These are phyloP conservation scores for Drosophila bocki DNA, from an alignment of 1,140 invertebrate genomes.

Conservation along the genomic window DNA sequence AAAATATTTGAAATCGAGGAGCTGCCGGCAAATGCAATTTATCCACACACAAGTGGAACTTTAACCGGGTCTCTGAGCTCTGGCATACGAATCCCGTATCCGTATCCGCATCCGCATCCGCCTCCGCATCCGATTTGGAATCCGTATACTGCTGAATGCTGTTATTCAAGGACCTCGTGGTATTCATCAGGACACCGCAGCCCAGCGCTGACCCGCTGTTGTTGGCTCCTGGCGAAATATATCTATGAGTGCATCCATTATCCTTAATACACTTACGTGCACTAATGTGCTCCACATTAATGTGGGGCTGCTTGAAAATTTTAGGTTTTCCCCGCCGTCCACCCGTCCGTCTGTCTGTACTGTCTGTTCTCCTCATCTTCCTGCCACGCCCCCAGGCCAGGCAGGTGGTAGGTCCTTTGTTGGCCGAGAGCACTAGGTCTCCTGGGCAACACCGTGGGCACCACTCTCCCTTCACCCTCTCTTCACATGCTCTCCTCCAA, in stretches of 20 bases:
- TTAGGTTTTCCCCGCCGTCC: conserved; percentile 36
- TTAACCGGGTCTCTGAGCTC: neutral
- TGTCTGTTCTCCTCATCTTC: conserved; percentile 9
- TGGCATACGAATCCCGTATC: conserved; percentile 6
- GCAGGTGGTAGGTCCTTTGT: conserved; percentile 10
- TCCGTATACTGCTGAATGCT: conserved; percentile 18
- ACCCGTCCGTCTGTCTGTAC: too few relatives aligned
- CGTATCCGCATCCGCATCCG: neutral
- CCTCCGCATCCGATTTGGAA: neutral
- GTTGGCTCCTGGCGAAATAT: conserved; percentile 54
- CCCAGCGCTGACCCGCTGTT: conserved; percentile 1
- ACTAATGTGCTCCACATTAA: conserved; percentile 82
- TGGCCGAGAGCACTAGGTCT: conserved; percentile 19
- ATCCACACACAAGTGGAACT: conserved; percentile 9
- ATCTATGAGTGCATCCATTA: conserved; percentile 84
- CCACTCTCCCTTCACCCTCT: neutral
- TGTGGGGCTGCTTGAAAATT: conserved; percentile 74
- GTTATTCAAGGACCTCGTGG: conserved; percentile 15
- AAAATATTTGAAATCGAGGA: neutral
- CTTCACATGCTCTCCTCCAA: neutral
- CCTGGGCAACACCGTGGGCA: conserved; percentile 49
- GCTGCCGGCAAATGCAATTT: conserved; percentile 17
- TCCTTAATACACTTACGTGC: conserved; percentile 83
- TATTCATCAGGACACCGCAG: conserved; percentile 17
- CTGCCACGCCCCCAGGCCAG: conserved; percentile 16